Percentiles rank a stretch among this genome's conserved stretches.
phyloP scores from a whole-genome alignment of 2,888 invertebrate species.

The Trisateles emortualis region DNA sequence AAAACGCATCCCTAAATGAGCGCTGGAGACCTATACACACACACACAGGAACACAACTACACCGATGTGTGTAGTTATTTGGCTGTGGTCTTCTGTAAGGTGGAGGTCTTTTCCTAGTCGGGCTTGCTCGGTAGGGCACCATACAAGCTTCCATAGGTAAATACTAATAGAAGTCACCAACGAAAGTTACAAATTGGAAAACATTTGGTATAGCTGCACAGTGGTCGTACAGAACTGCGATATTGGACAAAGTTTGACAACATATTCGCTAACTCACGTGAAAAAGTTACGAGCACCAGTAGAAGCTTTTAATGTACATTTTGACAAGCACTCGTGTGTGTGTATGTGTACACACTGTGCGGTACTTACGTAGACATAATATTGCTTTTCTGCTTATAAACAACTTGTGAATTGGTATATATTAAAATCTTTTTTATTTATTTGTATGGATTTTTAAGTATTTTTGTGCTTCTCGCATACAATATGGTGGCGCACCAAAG shows the following conservation, averaged over 20 bases:
- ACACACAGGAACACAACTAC: no score
- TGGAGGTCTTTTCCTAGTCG: no score
- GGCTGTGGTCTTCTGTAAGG: no score
- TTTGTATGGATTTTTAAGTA: no score
- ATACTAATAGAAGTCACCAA: slow-evolving; percentile 1
- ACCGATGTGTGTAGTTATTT: no score
- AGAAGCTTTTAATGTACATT: slow-evolving; percentile 28
- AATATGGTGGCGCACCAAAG: no score
- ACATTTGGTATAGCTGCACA: slow-evolving; percentile 19
- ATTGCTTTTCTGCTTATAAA: not conserved
- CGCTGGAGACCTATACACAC: no score
- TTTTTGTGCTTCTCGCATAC: no score
- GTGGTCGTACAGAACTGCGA: slow-evolving; percentile 11
- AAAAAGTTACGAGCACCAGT: slow-evolving; percentile 21
- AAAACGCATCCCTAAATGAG: no score
- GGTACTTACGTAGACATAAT: slow-evolving; percentile 1
- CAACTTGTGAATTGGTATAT: no score
- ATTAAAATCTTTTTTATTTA: no score
- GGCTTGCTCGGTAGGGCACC: no score
- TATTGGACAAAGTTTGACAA: slow-evolving; percentile 26
- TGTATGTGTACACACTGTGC: slow-evolving; percentile 3
- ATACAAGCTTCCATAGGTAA: not conserved
- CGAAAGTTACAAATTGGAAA: not conserved
- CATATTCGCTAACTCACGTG: slow-evolving; percentile 16
- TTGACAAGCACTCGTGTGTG: slow-evolving; percentile 15